A percentile compares a stretch with the other conserved stretches of the same genome.
These are phyloP conservation scores for Julus scanicus DNA, from an alignment of 2,888 invertebrate genomes.

Conservation along the genomic window DNA sequence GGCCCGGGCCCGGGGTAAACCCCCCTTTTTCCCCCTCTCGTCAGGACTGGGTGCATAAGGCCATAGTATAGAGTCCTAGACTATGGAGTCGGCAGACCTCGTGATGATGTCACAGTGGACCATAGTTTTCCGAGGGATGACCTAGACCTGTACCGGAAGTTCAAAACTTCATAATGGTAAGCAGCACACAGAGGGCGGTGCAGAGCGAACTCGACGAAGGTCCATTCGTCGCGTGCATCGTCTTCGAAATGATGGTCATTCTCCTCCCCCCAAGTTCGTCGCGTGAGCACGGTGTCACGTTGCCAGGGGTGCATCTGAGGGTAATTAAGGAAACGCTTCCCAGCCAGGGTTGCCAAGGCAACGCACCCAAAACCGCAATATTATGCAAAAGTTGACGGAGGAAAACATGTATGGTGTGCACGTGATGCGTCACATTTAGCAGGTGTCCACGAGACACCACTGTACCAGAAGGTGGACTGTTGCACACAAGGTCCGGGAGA, in stretches of 20 bases:
- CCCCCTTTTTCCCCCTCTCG: too few relatives aligned
- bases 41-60: too few relatives aligned
- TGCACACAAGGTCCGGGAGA: not conserved
- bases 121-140: too few relatives aligned
- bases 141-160: too few relatives aligned
- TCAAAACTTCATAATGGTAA: too few relatives aligned
- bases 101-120: too few relatives aligned
- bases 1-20: too few relatives aligned
- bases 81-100: too few relatives aligned
- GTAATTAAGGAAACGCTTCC: not conserved
- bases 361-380: not conserved
- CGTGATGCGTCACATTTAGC: not conserved
- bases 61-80: too few relatives aligned
- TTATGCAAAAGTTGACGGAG: not conserved
- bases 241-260: not conserved
- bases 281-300: not conserved
- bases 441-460: not conserved
- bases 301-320: not conserved
- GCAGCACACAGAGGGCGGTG: too few relatives aligned
- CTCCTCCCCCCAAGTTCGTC: not conserved
- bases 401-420: not conserved
- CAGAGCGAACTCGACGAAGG: too few relatives aligned
- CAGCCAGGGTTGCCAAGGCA: constrained; percentile 5
- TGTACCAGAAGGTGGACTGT: not conserved
- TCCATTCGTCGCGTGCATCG: not conserved